phyloP scores from a whole-genome alignment of 35 echinoderm and acorn worm genomes.

The Diadema setosum region DNA sequence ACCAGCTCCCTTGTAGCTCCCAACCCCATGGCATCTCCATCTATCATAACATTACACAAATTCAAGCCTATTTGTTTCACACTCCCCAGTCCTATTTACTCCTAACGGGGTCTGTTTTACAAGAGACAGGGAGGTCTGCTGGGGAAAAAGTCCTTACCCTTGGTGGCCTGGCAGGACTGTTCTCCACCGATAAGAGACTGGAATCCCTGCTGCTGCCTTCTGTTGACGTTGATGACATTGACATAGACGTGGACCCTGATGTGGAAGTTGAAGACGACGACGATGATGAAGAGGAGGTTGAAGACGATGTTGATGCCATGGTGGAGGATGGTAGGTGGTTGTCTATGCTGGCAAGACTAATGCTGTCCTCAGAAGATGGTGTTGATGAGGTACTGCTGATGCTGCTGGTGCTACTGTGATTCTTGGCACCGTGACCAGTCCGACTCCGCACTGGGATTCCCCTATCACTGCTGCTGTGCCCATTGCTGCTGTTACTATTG shows the following conservation, averaged over 20 bases:
- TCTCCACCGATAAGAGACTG: neutral
- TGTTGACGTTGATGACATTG: neutral
- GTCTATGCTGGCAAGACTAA: conserved; percentile 39
- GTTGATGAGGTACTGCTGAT: conserved; percentile 53
- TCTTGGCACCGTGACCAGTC: conserved; percentile 25
- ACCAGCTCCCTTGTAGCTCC: too few relatives aligned
- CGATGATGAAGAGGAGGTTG: neutral
- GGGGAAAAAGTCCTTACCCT: neutral
- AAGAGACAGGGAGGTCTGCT: too few relatives aligned
- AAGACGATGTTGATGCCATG: neutral
- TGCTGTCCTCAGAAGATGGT: conserved; percentile 47
- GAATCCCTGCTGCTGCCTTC: neutral
- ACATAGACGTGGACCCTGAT: neutral
- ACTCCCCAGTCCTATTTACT: too few relatives aligned
- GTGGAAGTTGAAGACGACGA: neutral
- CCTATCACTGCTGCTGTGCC: neutral
- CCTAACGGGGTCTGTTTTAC: too few relatives aligned
- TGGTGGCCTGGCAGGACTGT: neutral
- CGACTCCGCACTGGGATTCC: neutral
- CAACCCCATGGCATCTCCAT: too few relatives aligned
- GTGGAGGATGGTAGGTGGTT: neutral
- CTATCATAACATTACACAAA: too few relatives aligned
- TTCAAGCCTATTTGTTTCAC: too few relatives aligned
- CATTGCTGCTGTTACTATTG: neutral
- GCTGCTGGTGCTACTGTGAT: conserved; percentile 52